phyloP scores from a whole-genome alignment of 2,113 vertebrate genomes.

The Anarrhichthys ocellatus region DNA sequence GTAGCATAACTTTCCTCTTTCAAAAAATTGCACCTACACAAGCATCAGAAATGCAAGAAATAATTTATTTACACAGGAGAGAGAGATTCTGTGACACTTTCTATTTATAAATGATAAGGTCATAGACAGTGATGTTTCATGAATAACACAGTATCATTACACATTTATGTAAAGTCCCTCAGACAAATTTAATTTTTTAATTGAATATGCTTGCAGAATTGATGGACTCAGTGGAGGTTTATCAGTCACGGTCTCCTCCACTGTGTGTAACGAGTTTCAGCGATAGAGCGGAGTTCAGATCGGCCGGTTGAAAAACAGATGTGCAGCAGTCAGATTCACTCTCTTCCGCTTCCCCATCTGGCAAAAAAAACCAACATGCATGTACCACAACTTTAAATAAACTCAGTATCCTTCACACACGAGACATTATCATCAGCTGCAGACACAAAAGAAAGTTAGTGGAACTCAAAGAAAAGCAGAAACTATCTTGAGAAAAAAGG shows the following conservation, averaged over 20 bases:
- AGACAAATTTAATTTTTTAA: slow-evolving; percentile 68
- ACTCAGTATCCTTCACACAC: background rate
- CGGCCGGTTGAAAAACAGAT: slow-evolving; percentile 50
- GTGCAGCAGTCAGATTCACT: slow-evolving; percentile 41
- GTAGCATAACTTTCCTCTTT: background rate
- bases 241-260: slow-evolving; percentile 53
- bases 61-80: background rate
- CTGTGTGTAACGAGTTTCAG: slow-evolving; percentile 33
- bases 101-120: slow-evolving; percentile 53
- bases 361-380: slow-evolving; percentile 20
- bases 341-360: slow-evolving; percentile 25
- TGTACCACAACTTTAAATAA: slow-evolving; percentile 12
- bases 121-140: slow-evolving; percentile 53
- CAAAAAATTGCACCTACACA: background rate
- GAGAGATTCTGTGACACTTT: slow-evolving; percentile 17
- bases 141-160: slow-evolving; percentile 63
- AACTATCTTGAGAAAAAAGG: background rate
- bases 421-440: background rate
- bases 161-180: slow-evolving; percentile 53
- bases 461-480: background rate
- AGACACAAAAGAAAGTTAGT: background rate
- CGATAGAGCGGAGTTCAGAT: slow-evolving; percentile 39
- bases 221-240: slow-evolving; percentile 49
- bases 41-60: background rate
- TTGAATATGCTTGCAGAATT: slow-evolving; percentile 61